Evolutionary conservation across 2,797 vertebrate genomes (phyloP), one percentile per base, ranked within the genome.

Genomic region (Lutjanus argentimaculatus): DNA sequence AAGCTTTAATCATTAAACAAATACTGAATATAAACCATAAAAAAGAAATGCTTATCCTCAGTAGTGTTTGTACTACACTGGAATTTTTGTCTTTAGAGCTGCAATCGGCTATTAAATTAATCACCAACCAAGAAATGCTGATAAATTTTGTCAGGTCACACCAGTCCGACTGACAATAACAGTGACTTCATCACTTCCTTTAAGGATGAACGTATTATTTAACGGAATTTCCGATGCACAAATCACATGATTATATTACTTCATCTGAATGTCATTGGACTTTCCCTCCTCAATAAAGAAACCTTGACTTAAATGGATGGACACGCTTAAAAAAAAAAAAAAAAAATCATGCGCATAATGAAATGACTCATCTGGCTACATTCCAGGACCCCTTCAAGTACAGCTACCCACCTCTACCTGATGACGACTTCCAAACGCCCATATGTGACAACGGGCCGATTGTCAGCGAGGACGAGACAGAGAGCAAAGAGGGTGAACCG

Each of bases 401-500:
- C 61, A 98, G 96, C 89, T 99, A 99, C 83, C 99, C 98, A n/a
- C 99, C 99, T 7, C 95, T 99, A 59, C 97, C 97, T 9, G 98
- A 99, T 45, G 99, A 99, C 77, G 97, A 99, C 79, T 99, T 99
- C 93, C 97, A 97, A 92, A 98, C 97, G 0, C 99, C 99, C 8
- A 89, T 98, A 66, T 96, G 94, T 93, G 98, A 99, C 90, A 99
- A 99, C 30, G 98, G 98, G 15, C 98, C 97, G 0, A 95, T 98
- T 74, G 85, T 96, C 58, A 97, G 96, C 63, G 98, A 99, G 86
- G 98, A 99, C 63, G 98, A 99, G 55, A 92, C 90, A 2, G 98
- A 99, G 89, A 96, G 95, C 89, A 99, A 97, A 92, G 97, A 98
- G 13, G 88, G 93, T 40, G 98, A 99, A 63, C 80, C 79, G 0